Base-by-base conservation (phyloP, 2,888 invertebrate species). In the Rutpela maculata region DNA sequence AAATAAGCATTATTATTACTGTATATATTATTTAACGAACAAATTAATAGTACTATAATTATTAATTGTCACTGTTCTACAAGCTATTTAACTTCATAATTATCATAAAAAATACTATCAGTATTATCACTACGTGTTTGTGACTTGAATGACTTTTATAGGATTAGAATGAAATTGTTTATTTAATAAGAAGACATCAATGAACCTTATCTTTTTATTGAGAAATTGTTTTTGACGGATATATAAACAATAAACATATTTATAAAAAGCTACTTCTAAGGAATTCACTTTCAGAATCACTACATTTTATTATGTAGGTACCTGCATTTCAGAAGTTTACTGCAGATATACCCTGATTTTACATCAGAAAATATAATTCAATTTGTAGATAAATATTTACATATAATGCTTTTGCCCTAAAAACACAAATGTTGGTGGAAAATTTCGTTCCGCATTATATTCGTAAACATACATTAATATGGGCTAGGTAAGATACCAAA, bases 121-220 rank as follows among this genome's bases (percentile, higher is more conserved):
- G 1, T 43, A 43, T 43, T 43, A 43, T 43, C 43, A 43, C 9
- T 38, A 11, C 38, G 15, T 43, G 43, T 43, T 43, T 43, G 4
- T 12, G 43, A 43, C 12, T 43, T 43, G 43, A 15, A 9, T 43
- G 12, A 43, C 12, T 7, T 43, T 15, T 43, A 2, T 12, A 43
- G 12, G 12, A 43, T 43, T 43, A 38, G 15, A 43, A 43, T 43
- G 57, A 57, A 57, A 57, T 57, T 57, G 18, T 57, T 57, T 57
- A 19, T 57, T 57, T 11, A 19, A 17, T 43, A 57, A 19, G 11
- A 57, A 57, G 5, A 57, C 18, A 57, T 57, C 57, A 57, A 57
- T 57, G 57, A 57, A 57, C 19, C 17, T 57, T 57, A 57, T 57
- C 57, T 57, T 10, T 17, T 10, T 57, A 11, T 57, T 57, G 17